phyloP scores from a whole-genome alignment of 1,140 invertebrate genomes.

The Danaus plexippus region DNA sequence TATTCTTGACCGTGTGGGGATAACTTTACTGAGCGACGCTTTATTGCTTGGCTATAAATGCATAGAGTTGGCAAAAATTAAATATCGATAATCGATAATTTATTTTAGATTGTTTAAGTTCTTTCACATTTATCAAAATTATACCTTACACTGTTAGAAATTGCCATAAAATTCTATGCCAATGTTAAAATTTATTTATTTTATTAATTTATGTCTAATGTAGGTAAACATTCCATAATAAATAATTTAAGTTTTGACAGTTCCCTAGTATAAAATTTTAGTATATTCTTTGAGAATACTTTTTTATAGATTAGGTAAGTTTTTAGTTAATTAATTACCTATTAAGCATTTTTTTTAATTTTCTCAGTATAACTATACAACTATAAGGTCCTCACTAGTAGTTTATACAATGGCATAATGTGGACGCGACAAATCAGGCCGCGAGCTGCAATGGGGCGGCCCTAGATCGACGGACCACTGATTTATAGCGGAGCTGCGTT shows the following conservation, averaged over 20 bases:
- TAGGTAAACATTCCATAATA: too few species aligned
- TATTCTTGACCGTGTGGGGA: slow-evolving; percentile 47
- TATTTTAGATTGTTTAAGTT: too few species aligned
- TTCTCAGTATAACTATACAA: slow-evolving; percentile 18
- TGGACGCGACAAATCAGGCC: slow-evolving; percentile 67
- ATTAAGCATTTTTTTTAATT: slow-evolving; percentile 2
- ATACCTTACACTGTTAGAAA: too few species aligned
- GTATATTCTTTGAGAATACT: too few species aligned
- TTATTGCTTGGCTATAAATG: slow-evolving; percentile 49
- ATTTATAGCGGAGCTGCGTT: slow-evolving; percentile 54
- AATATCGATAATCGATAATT: slow-evolving; percentile 5
- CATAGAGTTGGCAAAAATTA: slow-evolving; percentile 21
- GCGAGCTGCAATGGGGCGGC: slow-evolving; percentile 59
- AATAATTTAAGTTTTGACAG: too few species aligned
- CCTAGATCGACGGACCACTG: slow-evolving; percentile 58
- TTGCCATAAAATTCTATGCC: too few species aligned
- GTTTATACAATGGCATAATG: slow-evolving; percentile 41
- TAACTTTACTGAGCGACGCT: slow-evolving; percentile 39
- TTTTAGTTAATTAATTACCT: not conserved
- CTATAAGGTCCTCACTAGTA: slow-evolving; percentile 28
- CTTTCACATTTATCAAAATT: too few species aligned
- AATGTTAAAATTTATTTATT: too few species aligned
- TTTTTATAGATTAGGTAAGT: too few species aligned
- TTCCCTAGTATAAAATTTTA: too few species aligned
- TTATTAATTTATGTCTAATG: too few species aligned